Percentiles rank a stretch among this genome's conserved stretches.
Conservation (phyloP, 2,113 vertebrate genomes). For the Dipodomys spectabilis region DNA sequence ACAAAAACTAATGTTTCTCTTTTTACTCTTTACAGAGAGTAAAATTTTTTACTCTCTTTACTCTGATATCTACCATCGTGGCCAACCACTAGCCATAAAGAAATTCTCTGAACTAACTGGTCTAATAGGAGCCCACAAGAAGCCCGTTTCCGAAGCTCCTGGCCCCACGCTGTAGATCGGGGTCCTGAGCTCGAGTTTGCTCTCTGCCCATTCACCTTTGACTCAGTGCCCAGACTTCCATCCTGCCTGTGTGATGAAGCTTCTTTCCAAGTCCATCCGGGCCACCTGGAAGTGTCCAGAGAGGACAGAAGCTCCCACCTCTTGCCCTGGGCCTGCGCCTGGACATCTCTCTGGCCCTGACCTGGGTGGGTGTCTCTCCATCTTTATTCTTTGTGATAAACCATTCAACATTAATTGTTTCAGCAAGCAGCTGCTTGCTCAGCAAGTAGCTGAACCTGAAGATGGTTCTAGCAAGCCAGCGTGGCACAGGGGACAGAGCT, state of each 20-base stretch:
- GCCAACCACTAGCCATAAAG: neutral
- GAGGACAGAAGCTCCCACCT: neutral
- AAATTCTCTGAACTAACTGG: neutral
- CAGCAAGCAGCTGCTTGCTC: too few species aligned
- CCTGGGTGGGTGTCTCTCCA: neutral
- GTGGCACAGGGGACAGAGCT: too few species aligned
- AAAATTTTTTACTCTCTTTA: neutral
- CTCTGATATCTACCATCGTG: neutral
- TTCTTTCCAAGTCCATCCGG: neutral
- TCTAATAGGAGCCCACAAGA: neutral
- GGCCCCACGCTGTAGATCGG: too few species aligned
- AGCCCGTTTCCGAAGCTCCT: too few species aligned
- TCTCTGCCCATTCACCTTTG: neutral
- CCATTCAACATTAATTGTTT: neutral
- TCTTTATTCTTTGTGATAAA: neutral
- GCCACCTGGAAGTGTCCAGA: neutral
- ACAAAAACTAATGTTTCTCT: neutral
- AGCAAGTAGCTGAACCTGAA: too few species aligned
- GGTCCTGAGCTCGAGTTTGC: neutral
- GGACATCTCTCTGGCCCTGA: too few species aligned
- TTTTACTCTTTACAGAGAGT: neutral
- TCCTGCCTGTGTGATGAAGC: neutral
- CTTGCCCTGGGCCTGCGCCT: neutral
- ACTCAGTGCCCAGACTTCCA: neutral
- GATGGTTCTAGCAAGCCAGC: too few species aligned